These are phyloP conservation scores for Ailuropoda melanoleuca DNA, from an alignment of 2,113 vertebrate species.

Conservation along the genomic window DNA sequence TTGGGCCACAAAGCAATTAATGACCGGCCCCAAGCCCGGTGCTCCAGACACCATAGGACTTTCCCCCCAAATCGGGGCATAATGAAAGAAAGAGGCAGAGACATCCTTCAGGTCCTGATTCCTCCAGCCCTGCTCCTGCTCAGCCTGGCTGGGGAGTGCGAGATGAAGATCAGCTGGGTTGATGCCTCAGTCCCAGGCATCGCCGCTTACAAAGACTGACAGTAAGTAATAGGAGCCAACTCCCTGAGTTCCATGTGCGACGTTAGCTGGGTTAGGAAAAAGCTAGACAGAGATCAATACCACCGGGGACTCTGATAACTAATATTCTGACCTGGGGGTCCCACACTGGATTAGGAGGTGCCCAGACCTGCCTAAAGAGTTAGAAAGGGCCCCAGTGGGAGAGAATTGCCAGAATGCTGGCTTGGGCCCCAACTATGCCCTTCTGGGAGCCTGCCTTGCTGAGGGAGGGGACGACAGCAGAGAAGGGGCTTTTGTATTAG, in stretches of 20 bases:
- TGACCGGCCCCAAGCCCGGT: background rate
- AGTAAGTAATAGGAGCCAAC: background rate
- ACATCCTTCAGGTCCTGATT: background rate
- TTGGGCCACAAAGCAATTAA: background rate
- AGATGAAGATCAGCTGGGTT: background rate
- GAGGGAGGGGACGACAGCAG: background rate
- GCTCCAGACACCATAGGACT: background rate
- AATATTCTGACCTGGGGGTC: background rate
- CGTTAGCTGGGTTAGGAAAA: background rate
- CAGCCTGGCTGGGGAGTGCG: background rate
- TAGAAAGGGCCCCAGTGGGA: background rate
- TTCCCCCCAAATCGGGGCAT: background rate
- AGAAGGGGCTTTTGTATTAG: background rate
- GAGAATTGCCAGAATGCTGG: background rate
- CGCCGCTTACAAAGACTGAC: background rate
- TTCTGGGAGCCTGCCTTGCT: background rate
- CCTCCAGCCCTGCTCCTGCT: background rate
- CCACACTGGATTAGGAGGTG: background rate
- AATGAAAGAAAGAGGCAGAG: background rate
- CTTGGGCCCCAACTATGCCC: background rate
- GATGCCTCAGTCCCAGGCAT: background rate
- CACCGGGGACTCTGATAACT: background rate
- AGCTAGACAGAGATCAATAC: background rate
- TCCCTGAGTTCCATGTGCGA: background rate
- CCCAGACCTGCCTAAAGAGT: background rate